Conservation (phyloP, 30 jellyfish, hydroid and myxozoan genomes). For the Cassiopea andromeda region DNA sequence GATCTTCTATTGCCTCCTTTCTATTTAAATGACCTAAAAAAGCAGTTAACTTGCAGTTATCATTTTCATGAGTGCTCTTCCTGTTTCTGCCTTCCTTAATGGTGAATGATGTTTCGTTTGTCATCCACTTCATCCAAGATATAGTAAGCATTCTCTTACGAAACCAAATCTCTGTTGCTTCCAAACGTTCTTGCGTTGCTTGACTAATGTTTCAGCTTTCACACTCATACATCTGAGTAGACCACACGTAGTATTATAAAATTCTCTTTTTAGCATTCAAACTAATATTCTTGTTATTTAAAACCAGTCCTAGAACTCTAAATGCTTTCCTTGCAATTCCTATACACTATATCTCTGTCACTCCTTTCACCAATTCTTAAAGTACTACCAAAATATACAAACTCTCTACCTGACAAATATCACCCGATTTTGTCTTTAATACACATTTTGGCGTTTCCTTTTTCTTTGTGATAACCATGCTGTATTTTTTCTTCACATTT, state of each 20-base stretch:
- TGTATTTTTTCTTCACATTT: too few species aligned
- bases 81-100: too few species aligned
- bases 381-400: constrained; percentile 18
- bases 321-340: not conserved
- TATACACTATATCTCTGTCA: not conserved
- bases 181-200: not conserved
- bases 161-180: constrained; percentile 11
- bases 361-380: constrained; percentile 14
- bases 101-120: not conserved
- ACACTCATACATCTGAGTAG: not conserved
- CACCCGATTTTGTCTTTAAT: too few species aligned
- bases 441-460: too few species aligned
- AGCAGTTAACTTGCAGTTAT: too few species aligned
- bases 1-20: too few species aligned
- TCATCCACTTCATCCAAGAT: not conserved
- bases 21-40: too few species aligned
- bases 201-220: not conserved
- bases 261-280: not conserved
- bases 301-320: not conserved
- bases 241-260: not conserved
- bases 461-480: too few species aligned
- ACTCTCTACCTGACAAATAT: not conserved
- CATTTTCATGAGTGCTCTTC: too few species aligned
- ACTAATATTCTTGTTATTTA: not conserved
- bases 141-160: not conserved